Conservation (phyloP, 2,113 vertebrate species). For the Mustelus asterias region DNA sequence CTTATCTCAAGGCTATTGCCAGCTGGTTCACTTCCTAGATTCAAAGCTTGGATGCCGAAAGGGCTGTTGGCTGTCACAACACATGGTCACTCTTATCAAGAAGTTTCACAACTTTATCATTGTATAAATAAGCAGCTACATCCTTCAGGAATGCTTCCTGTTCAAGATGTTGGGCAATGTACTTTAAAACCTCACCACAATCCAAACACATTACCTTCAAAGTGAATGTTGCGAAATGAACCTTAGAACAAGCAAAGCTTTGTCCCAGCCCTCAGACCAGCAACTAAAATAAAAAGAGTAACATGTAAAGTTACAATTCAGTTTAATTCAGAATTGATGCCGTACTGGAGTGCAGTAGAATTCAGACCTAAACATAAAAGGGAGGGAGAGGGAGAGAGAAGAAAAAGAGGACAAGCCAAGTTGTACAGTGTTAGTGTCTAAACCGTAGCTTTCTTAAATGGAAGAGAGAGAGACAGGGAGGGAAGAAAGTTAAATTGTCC, state of each 20-base stretch:
- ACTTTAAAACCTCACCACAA: slow-evolving; percentile 2
- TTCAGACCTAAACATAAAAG: no score
- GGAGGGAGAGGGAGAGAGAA: neutral
- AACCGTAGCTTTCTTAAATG: no score
- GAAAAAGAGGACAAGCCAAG: neutral
- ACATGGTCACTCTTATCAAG: slow-evolving; percentile 29
- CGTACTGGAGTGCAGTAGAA: neutral
- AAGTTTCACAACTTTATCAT: slow-evolving; percentile 37
- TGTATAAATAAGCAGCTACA: slow-evolving; percentile 32
- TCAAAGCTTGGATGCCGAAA: slow-evolving; percentile 26
- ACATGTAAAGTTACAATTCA: neutral
- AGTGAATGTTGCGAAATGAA: slow-evolving; percentile 27
- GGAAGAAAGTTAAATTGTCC: no score
- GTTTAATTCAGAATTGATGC: neutral
- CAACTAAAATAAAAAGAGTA: neutral
- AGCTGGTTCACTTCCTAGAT: slow-evolving; percentile 33
- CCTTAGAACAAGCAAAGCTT: slow-evolving; percentile 24
- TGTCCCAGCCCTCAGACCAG: neutral
- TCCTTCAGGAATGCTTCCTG: slow-evolving; percentile 36
- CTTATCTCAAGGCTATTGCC: slow-evolving; percentile 36
- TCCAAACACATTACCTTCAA: slow-evolving; percentile 24
- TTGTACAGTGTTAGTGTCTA: neutral
- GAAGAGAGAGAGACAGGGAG: neutral
- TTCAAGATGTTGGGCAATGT: slow-evolving; percentile 21
- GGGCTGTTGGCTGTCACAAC: slow-evolving; percentile 34